These are phyloP conservation scores for Netelia virgata DNA, from an alignment of 2,888 invertebrate species.

Conservation along the genomic window DNA sequence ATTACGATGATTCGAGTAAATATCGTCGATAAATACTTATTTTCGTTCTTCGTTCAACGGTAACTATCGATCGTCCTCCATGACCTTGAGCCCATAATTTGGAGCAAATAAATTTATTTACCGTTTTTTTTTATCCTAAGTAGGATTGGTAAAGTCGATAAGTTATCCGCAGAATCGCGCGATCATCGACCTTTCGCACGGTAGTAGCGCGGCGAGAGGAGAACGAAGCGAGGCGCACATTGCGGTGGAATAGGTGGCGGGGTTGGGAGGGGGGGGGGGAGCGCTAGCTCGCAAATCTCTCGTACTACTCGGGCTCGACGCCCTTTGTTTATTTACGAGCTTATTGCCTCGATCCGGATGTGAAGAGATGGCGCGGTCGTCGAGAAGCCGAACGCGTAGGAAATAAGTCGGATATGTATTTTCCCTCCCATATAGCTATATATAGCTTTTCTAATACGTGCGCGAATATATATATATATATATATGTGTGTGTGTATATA, in stretches of 20 bases:
- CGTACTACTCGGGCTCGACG: slow-evolving; percentile 10
- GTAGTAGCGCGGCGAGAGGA: no score
- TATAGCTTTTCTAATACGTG: no score
- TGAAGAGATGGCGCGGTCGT: slow-evolving; percentile 41
- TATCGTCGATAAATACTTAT: no score
- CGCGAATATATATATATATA: no score
- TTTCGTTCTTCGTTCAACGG: no score
- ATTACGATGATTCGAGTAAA: no score
- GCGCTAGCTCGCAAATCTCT: not conserved
- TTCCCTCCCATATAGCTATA: no score
- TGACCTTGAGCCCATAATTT: not conserved
- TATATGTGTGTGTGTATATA: not conserved
- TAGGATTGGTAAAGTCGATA: not conserved
- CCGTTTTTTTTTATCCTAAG: not conserved
- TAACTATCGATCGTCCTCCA: not conserved
- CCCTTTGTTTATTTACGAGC: slow-evolving; percentile 28
- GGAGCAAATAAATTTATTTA: not conserved
- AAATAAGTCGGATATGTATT: not conserved
- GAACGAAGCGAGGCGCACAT: no score
- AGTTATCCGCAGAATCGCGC: not conserved
- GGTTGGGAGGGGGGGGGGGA: not conserved
- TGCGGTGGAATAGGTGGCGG: no score
- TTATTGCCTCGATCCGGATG: slow-evolving; percentile 46
- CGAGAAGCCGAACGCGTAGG: slow-evolving; percentile 5
- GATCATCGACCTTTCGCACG: not conserved